Percentiles rank a stretch among this genome's conserved stretches.
Conservation (phyloP, 2,113 vertebrate genomes). For the Aythya baeri region DNA sequence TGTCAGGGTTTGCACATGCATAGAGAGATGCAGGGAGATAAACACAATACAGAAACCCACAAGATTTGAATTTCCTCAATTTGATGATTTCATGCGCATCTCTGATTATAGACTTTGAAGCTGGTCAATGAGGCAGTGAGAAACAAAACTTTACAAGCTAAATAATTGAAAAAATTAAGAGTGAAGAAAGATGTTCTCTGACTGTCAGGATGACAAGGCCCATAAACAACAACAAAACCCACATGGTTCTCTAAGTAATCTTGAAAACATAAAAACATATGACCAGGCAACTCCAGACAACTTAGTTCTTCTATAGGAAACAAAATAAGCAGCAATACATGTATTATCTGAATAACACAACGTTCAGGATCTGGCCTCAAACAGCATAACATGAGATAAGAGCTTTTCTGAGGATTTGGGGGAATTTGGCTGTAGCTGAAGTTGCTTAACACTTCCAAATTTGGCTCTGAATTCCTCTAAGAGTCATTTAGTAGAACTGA, state of each 20-base stretch:
- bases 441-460: neutral
- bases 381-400: neutral
- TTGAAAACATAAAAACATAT: neutral
- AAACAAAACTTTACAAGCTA: neutral
- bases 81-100: neutral
- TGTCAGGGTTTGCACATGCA: neutral
- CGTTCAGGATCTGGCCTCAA: neutral
- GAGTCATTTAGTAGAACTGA: neutral
- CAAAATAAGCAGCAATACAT: neutral
- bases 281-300: neutral
- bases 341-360: neutral
- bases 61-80: neutral
- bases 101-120: neutral
- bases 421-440: neutral
- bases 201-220: neutral
- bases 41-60: neutral
- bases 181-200: neutral
- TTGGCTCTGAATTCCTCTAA: neutral
- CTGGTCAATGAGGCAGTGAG: neutral
- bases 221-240: neutral
- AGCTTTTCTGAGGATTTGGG: neutral
- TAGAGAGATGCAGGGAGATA: neutral
- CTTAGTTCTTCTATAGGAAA: neutral
- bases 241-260: neutral
- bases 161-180: neutral